phyloP scores from a whole-genome alignment of 1,140 invertebrate species.

The Panagrolaimus sp. region DNA sequence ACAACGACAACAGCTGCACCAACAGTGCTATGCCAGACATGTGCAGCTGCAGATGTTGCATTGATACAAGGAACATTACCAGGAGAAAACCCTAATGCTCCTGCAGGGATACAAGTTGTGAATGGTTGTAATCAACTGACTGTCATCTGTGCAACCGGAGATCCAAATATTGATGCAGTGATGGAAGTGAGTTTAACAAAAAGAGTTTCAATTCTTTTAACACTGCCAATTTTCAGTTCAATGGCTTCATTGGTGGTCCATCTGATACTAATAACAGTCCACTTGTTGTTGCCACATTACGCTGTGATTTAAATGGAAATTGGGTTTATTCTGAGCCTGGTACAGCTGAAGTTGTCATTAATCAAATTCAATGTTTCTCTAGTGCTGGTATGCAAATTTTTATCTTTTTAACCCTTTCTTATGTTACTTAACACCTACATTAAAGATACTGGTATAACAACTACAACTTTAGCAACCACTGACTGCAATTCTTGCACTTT shows the following conservation, averaged over 20 bases:
- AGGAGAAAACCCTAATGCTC: background rate
- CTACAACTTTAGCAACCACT: no score
- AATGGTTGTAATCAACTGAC: background rate
- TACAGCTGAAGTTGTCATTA: slow-evolving; percentile 46
- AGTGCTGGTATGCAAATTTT: no score
- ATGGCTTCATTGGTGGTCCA: background rate
- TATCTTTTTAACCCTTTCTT: no score
- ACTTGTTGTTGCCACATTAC: background rate
- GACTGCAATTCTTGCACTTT: no score
- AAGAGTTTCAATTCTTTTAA: background rate
- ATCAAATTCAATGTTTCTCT: no score
- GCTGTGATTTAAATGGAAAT: background rate
- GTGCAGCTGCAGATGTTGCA: no score
- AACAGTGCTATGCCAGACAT: no score
- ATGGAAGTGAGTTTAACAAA: background rate
- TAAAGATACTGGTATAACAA: no score
- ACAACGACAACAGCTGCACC: background rate
- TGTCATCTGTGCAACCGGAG: background rate
- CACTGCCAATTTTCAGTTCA: background rate
- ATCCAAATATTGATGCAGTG: background rate
- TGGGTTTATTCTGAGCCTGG: background rate
- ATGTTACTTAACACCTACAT: no score
- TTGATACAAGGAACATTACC: background rate
- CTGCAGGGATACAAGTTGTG: background rate
- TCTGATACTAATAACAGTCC: background rate